Evolutionary conservation across 2,113 vertebrate genomes (phyloP).

Genomic region (Pogona vitticeps): DNA sequence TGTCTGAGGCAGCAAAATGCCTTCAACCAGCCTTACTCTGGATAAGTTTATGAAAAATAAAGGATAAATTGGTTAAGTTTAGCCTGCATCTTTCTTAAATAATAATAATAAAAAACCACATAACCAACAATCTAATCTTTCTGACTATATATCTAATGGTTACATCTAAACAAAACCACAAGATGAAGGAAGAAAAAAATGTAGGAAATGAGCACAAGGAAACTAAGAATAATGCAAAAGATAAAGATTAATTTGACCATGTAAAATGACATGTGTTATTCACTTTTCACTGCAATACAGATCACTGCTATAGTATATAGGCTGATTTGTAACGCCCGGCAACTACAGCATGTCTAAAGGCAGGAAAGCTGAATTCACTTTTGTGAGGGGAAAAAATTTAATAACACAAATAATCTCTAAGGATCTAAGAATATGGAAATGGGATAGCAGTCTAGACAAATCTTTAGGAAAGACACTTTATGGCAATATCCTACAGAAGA

Average conservation of each 20-base stretch:
- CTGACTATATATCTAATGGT: too few species aligned
- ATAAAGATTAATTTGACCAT: not conserved
- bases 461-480: constrained; percentile 4
- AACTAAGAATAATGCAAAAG: not conserved
- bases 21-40: too few species aligned
- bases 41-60: too few species aligned
- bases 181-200: not conserved
- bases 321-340: not conserved
- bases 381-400: not conserved
- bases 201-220: not conserved
- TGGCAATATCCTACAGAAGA: not conserved
- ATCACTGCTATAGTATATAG: not conserved
- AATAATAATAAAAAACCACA: too few species aligned
- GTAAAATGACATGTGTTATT: not conserved
- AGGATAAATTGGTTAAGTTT: too few species aligned
- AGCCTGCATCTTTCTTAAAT: too few species aligned
- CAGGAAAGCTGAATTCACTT: not conserved
- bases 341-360: not conserved
- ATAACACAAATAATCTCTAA: not conserved
- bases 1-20: too few species aligned
- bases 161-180: not conserved
- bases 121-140: too few species aligned
- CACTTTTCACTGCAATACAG: not conserved
- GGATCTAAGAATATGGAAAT: not conserved
- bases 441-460: not conserved